Percentiles rank a stretch among this genome's conserved stretches.
Evolutionary conservation across 2,888 invertebrate genomes (phyloP).

Genomic region (Ophion slaviceki): DNA sequence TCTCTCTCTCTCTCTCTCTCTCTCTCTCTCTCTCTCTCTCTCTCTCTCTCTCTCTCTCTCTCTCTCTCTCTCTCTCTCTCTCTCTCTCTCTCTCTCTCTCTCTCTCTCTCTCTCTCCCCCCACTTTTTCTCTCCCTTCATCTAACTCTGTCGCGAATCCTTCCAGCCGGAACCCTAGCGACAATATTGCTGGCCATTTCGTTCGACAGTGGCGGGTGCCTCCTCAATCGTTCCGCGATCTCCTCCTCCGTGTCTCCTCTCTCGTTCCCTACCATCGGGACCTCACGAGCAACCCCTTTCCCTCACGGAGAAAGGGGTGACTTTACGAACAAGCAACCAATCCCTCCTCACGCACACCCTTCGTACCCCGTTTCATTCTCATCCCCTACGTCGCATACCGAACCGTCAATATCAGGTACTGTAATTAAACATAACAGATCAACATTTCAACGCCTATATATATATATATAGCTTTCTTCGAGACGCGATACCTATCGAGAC

Average conservation of each 20-base stretch:
- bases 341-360: constrained; percentile 52
- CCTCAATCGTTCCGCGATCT: constrained; percentile 75
- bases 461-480: constrained; percentile 69
- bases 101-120: constrained; percentile 46
- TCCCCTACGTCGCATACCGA: constrained; percentile 76
- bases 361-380: constrained; percentile 36
- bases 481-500: neutral
- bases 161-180: constrained; percentile 75
- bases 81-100: constrained; percentile 56
- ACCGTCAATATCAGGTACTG: constrained; percentile 81
- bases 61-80: constrained; percentile 59
- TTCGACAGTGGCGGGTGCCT: constrained; percentile 78
- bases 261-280: constrained; percentile 58
- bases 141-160: constrained; percentile 75
- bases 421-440: constrained; percentile 84
- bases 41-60: constrained; percentile 53
- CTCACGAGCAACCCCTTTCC: constrained; percentile 65
- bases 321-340: constrained; percentile 78
- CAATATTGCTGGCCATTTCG: constrained; percentile 83
- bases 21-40: constrained; percentile 58
- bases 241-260: constrained; percentile 66
- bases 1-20: constrained; percentile 58
- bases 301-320: constrained; percentile 80
- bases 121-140: constrained; percentile 64
- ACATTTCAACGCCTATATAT: constrained; percentile 77